Conservation (phyloP, 2,888 invertebrate species). For the Stenolophus ochropezus region DNA sequence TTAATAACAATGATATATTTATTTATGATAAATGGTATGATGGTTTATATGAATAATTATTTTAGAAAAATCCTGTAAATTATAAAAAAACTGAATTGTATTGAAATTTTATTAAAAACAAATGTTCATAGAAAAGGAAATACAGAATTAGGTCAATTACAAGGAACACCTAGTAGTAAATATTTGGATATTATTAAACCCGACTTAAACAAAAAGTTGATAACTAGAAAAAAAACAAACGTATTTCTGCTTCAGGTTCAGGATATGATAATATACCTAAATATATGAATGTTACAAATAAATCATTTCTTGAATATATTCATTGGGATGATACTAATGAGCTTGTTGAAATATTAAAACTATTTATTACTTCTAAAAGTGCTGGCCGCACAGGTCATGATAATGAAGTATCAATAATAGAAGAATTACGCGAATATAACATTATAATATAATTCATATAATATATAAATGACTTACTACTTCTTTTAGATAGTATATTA, state of each 20-base stretch:
- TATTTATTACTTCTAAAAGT: not conserved
- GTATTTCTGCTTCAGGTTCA: not conserved
- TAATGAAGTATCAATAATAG: constrained; percentile 10
- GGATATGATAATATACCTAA: not conserved
- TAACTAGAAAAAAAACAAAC: not conserved
- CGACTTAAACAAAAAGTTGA: not conserved
- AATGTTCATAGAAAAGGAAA: constrained; percentile 25
- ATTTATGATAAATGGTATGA: constrained; percentile 17
- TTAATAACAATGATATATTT: constrained; percentile 53
- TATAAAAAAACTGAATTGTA: constrained; percentile 55
- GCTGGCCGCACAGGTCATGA: not conserved
- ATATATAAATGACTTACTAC: not conserved
- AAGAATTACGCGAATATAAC: not conserved
- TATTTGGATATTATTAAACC: constrained; percentile 57
- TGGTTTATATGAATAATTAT: constrained; percentile 58
- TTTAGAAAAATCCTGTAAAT: constrained; percentile 55
- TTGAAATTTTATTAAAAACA: constrained; percentile 47
- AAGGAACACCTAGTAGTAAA: not conserved
- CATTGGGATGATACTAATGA: constrained; percentile 60
- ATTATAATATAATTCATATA: not conserved
- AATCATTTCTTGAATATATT: constrained; percentile 26
- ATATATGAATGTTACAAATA: constrained; percentile 1
- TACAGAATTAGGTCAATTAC: constrained; percentile 28
- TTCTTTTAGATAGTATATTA: not conserved
- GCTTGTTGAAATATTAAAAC: constrained; percentile 45